Evolutionary conservation across 2,888 invertebrate genomes (phyloP), one percentile per base, ranked within the genome.

Genomic region (Julus scandinavius): DNA sequence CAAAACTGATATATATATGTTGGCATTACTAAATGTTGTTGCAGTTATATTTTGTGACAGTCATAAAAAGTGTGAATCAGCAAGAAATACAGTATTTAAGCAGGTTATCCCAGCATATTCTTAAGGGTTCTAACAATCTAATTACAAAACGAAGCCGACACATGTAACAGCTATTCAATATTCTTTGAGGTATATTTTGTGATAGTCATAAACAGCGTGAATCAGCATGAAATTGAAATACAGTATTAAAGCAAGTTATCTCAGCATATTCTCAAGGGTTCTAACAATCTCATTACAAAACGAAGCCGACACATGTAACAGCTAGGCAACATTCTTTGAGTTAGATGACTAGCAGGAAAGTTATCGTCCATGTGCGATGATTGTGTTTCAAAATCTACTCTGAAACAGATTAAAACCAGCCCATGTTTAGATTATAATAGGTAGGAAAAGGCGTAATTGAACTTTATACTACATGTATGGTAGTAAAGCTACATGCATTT

Each of bases 281-380:
- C 11, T 29, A 29, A 72, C 11, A 11, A n/a, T 72, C 2, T 29
- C 20, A 9, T 11, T 2, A 29, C 72, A 29, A 9, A 29, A 50
- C 11, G 50, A n/a, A 72, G 6, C 63, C n/a, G n/a, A 7, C n/a
- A 29, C 72, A 72, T 13, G 63, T 17, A 63, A 63, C 63, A 5
- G 29, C 29, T 29, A 29, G 72, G 72, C n/a, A 72, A 72, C 63
- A 63, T 63, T 63, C 63, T 63, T 63, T 20, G 63, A 63, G n/a
- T 29, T 72, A 9, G n/a, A 72, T 72, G 72, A 72, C 72, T 20
- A 72, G 72, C 72, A 72, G 72, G n/a, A 72, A 72, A 72, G 72
- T 29, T 72, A 72, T 72, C 72, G 72, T 72, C 29, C 29, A 29
- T 11, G 72, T 11, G 5, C 7, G 20, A 72, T 29, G 72, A 72